Percentiles rank a stretch among this genome's conserved stretches.
Evolutionary conservation across 1,140 invertebrate genomes (phyloP).

Genomic region (Microplitis mediator): DNA sequence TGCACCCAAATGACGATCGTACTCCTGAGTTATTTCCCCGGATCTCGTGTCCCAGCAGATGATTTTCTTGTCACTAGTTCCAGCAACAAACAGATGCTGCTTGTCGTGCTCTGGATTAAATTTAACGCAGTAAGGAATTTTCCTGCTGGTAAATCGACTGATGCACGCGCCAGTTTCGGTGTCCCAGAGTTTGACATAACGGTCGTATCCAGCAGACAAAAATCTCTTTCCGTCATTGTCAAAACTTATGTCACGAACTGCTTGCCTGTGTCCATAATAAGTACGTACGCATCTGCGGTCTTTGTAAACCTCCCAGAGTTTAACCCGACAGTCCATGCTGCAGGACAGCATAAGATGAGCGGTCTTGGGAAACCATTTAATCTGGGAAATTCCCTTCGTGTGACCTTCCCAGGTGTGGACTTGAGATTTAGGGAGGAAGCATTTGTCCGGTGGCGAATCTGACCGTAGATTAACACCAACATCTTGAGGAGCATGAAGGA

Average conservation of each 20-base stretch:
- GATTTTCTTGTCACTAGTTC: conserved; percentile 99
- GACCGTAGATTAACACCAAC: conserved; percentile 93
- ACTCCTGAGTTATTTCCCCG: conserved; percentile 97
- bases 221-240: conserved; percentile 94
- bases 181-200: conserved; percentile 98
- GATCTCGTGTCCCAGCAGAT: conserved; percentile 96
- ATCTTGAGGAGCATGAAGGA: conserved; percentile 92
- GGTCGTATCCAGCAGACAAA: conserved; percentile 90
- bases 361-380: conserved; percentile 93
- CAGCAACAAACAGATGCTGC: conserved; percentile 96
- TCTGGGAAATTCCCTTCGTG: conserved; percentile 95
- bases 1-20: conserved; percentile 97
- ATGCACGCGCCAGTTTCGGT: conserved; percentile 95
- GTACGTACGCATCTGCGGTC: conserved; percentile 93
- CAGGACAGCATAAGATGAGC: conserved; percentile 94
- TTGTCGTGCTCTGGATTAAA: conserved; percentile 98
- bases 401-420: conserved; percentile 98
- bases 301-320: conserved; percentile 99
- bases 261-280: conserved; percentile 96
- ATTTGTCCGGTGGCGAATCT: conserved; percentile 91
- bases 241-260: conserved; percentile 95
- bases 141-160: conserved; percentile 90
- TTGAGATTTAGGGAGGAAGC: conserved; percentile 96
- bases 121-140: conserved; percentile 97
- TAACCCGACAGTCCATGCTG: conserved; percentile 96